Evolutionary conservation across 2,797 vertebrate species (phyloP).

Genomic region (Oreonectes daqikongensis): DNA sequence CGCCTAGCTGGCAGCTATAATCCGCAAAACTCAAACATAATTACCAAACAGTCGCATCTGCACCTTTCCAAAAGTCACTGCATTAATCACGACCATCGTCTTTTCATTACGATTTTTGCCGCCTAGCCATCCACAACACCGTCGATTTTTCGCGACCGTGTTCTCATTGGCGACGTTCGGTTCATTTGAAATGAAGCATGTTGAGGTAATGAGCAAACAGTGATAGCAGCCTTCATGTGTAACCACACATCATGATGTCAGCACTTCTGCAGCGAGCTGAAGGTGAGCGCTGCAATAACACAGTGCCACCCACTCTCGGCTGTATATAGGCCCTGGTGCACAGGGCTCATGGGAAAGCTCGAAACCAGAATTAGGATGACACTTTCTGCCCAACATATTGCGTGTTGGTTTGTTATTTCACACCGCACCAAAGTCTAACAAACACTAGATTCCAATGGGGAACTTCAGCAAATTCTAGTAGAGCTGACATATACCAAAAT

Average conservation of each 20-base stretch:
- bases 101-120: conserved; percentile 11
- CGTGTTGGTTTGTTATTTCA: neutral
- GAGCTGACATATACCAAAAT: neutral
- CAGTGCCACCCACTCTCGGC: conserved; percentile 37
- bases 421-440: neutral
- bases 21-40: conserved; percentile 59
- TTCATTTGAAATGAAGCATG: conserved; percentile 45
- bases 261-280: conserved; percentile 36
- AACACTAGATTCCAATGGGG: neutral
- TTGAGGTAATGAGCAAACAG: conserved; percentile 46
- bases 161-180: conserved; percentile 14
- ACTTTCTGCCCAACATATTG: conserved; percentile 12
- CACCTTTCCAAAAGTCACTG: conserved; percentile 45
- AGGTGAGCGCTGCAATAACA: conserved; percentile 38
- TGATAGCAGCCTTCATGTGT: conserved; percentile 34
- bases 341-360: conserved; percentile 22
- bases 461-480: neutral
- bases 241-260: conserved; percentile 50
- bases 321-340: neutral
- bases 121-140: neutral
- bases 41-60: conserved; percentile 53
- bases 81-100: conserved; percentile 27
- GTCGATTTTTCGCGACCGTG: neutral
- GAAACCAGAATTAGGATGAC: conserved; percentile 31
- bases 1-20: conserved; percentile 58